These are phyloP conservation scores for Melanophora roralis DNA, from an alignment of 2,888 invertebrate genomes.

Conservation along the genomic window DNA sequence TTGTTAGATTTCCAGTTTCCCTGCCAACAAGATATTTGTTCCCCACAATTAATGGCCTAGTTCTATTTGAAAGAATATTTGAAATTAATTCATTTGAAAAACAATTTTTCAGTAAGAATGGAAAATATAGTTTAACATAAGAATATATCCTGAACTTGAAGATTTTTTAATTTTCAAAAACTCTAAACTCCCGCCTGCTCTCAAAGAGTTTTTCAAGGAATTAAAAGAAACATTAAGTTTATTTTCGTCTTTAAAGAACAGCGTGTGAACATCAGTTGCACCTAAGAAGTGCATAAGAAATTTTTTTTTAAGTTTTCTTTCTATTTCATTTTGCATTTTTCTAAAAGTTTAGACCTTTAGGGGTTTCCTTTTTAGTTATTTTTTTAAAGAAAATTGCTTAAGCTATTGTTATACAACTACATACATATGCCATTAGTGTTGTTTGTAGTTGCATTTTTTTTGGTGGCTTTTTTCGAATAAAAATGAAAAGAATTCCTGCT, in stretches of 20 bases:
- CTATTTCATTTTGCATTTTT: constrained; percentile 23
- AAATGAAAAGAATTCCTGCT: constrained; percentile 48
- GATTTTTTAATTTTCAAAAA: no score
- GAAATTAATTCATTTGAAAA: no score
- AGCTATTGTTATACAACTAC: constrained; percentile 56
- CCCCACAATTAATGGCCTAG: no score
- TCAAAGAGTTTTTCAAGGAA: no score
- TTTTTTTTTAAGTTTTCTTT: constrained; percentile 26
- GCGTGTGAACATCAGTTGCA: constrained; percentile 55
- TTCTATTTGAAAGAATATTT: no score
- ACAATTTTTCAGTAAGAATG: no score
- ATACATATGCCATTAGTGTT: constrained; percentile 34
- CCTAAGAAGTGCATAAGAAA: constrained; percentile 54
- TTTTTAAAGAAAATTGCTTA: constrained; percentile 5
- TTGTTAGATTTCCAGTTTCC: no score
- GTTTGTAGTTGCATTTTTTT: constrained; percentile 34
- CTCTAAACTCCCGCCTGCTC: no score
- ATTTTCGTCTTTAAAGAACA: constrained; percentile 35
- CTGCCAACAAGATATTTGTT: no score
- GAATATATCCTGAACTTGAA: no score
- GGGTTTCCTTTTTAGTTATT: neutral
- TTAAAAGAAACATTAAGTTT: no score
- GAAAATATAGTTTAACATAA: no score
- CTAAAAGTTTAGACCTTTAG: neutral
- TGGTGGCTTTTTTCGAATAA: neutral